Evolutionary conservation across 1,140 invertebrate species (phyloP).

Genomic region (Limonius californicus): DNA sequence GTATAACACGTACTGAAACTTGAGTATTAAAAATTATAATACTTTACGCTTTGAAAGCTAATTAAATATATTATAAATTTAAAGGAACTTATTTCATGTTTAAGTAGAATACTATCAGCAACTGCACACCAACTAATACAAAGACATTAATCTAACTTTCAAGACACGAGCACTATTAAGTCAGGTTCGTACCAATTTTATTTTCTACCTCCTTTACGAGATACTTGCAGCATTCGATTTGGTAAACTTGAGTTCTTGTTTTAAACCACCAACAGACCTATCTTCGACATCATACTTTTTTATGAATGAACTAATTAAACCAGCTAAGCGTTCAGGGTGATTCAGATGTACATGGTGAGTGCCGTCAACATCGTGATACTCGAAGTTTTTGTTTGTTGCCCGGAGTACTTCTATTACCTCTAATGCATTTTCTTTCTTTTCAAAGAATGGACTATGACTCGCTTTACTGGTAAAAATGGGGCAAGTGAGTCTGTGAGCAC

Average conservation of each 20-base stretch:
- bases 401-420: constrained; percentile 52
- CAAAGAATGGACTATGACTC: constrained; percentile 53
- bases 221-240: no score
- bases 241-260: background rate
- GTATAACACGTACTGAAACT: no score
- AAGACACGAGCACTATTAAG: no score
- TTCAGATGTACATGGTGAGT: constrained; percentile 63
- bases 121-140: no score
- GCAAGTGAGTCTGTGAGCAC: constrained; percentile 27
- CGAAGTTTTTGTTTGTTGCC: constrained; percentile 45
- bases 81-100: no score
- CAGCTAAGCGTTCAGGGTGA: constrained; percentile 52
- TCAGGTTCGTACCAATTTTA: no score
- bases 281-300: constrained; percentile 37
- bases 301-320: constrained; percentile 50
- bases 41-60: no score
- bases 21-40: no score
- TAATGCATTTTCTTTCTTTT: constrained; percentile 51
- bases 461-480: constrained; percentile 40
- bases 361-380: constrained; percentile 55
- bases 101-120: no score
- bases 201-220: no score
- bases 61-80: no score
- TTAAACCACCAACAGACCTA: background rate
- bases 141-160: no score